These are phyloP conservation scores for Andrena bicolor DNA, from an alignment of 2,888 invertebrate genomes.

Conservation along the genomic window DNA sequence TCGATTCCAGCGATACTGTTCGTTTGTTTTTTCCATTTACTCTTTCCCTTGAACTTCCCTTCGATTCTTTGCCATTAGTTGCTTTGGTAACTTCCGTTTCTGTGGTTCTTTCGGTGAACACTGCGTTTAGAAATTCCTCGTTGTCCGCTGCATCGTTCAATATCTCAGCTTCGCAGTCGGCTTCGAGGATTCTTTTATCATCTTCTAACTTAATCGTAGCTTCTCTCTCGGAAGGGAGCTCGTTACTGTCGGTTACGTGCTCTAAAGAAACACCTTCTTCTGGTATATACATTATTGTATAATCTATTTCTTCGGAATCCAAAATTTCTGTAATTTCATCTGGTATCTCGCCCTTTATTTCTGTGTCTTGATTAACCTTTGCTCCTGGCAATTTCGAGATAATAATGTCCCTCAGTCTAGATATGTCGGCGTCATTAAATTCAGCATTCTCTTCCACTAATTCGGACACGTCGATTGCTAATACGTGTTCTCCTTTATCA, in stretches of 20 bases:
- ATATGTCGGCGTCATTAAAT: slow-evolving; percentile 32
- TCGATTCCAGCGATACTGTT: neutral
- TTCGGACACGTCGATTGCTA: slow-evolving; percentile 50
- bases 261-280: slow-evolving; percentile 51
- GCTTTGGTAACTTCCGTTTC: neutral
- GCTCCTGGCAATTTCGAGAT: slow-evolving; percentile 45
- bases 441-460: slow-evolving; percentile 38
- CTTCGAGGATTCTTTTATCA: slow-evolving; percentile 4
- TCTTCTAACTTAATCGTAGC: slow-evolving; percentile 24
- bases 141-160: slow-evolving; percentile 22
- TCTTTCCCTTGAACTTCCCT: neutral
- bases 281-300: slow-evolving; percentile 75
- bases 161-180: slow-evolving; percentile 4
- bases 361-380: slow-evolving; percentile 25
- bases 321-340: slow-evolving; percentile 67
- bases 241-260: slow-evolving; percentile 21
- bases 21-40: slow-evolving; percentile 4
- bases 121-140: slow-evolving; percentile 33
- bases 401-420: slow-evolving; percentile 42
- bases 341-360: slow-evolving; percentile 60
- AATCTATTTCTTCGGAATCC: slow-evolving; percentile 62
- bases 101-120: slow-evolving; percentile 14
- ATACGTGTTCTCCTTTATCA: slow-evolving; percentile 25
- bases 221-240: slow-evolving; percentile 14
- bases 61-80: neutral